phyloP scores from a whole-genome alignment of 2,797 vertebrate species.

The Dallia pectoralis region DNA sequence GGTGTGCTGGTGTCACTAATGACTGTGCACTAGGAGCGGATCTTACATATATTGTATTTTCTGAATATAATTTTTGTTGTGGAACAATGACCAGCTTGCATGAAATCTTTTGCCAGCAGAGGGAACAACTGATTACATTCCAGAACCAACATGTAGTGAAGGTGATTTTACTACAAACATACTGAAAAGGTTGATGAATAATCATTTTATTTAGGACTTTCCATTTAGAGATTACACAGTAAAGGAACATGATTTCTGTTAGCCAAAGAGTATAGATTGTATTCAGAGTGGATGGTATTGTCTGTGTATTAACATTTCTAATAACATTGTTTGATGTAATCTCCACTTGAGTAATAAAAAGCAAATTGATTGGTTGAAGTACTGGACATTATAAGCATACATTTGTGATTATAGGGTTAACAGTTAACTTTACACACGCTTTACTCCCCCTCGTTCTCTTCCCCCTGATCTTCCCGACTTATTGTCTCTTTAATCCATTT shows the following conservation, averaged over 20 bases:
- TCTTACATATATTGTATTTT: too few species aligned
- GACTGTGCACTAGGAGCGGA: too few species aligned
- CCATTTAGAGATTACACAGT: neutral
- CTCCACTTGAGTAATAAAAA: neutral
- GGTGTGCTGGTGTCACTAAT: too few species aligned
- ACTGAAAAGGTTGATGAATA: neutral
- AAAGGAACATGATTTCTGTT: neutral
- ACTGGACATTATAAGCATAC: neutral
- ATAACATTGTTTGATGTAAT: too few species aligned
- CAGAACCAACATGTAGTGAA: neutral
- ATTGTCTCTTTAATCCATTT: slow-evolving; percentile 86
- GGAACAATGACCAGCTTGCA: too few species aligned
- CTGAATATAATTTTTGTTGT: too few species aligned
- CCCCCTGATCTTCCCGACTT: slow-evolving; percentile 34
- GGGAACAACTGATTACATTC: too few species aligned
- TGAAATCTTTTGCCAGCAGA: too few species aligned
- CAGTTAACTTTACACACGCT: neutral
- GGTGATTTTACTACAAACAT: neutral
- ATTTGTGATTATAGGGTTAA: slow-evolving; percentile 14
- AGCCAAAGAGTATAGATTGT: neutral
- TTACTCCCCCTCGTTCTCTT: slow-evolving; percentile 26
- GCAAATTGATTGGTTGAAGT: neutral
- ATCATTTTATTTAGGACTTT: neutral
- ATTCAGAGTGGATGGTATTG: neutral
- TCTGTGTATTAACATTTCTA: neutral